phyloP scores from a whole-genome alignment of 2,113 vertebrate species.

The Mesembrinibis cayennensis region DNA sequence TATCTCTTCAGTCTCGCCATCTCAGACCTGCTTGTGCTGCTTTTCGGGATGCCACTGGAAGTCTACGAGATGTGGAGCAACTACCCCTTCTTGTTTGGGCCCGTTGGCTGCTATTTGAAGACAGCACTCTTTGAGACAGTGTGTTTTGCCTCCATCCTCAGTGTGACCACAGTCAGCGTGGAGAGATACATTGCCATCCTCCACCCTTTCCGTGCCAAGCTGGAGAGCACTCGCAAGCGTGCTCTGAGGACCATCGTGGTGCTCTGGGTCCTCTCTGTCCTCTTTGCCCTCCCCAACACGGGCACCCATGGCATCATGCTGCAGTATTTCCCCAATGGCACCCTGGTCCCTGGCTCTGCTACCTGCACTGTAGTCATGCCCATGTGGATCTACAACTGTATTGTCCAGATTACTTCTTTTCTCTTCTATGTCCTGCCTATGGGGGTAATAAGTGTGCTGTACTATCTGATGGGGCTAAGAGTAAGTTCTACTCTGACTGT shows the following conservation, averaged over 20 bases:
- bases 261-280: slow-evolving; percentile 84
- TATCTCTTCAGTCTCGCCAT: slow-evolving; percentile 93
- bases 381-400: slow-evolving; percentile 90
- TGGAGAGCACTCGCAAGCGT: slow-evolving; percentile 83
- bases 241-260: slow-evolving; percentile 84
- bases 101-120: slow-evolving; percentile 90
- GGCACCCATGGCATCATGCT: slow-evolving; percentile 85
- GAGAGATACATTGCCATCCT: slow-evolving; percentile 92
- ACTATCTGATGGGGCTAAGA: slow-evolving; percentile 88
- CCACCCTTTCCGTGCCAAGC: slow-evolving; percentile 87
- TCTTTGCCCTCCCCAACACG: slow-evolving; percentile 91
- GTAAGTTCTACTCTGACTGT: slow-evolving; percentile 64
- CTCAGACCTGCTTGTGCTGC: slow-evolving; percentile 90
- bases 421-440: slow-evolving; percentile 92
- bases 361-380: slow-evolving; percentile 84
- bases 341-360: slow-evolving; percentile 80
- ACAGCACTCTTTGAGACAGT: slow-evolving; percentile 91
- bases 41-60: slow-evolving; percentile 93
- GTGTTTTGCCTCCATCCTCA: slow-evolving; percentile 91
- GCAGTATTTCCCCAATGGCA: slow-evolving; percentile 69
- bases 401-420: slow-evolving; percentile 88
- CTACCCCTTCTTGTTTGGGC: slow-evolving; percentile 91
- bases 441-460: slow-evolving; percentile 88
- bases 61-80: slow-evolving; percentile 96
- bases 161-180: slow-evolving; percentile 87